Conservation (phyloP, 2,888 invertebrate species). For the Automeris io region DNA sequence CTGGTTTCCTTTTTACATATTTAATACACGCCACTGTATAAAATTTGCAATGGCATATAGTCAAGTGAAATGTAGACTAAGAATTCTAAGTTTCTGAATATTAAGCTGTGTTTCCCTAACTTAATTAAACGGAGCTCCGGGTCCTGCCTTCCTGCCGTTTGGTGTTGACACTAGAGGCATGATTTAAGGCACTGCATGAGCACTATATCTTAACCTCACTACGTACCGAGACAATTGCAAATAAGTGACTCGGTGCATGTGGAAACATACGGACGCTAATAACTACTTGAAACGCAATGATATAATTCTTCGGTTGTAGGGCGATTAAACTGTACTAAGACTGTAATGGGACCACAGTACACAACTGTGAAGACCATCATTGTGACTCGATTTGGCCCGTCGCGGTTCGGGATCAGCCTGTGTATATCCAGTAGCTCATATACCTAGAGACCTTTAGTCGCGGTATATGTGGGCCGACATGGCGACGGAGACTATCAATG, state of each 20-base stretch:
- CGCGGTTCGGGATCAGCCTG: no score
- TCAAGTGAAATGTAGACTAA: no score
- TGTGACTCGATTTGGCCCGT: no score
- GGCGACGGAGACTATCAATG: no score
- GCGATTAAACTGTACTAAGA: no score
- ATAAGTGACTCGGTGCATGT: background rate
- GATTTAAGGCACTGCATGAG: conserved; percentile 7
- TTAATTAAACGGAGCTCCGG: background rate
- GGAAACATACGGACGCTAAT: background rate
- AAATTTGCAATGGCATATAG: no score
- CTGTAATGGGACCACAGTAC: no score
- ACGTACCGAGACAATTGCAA: conserved; percentile 7
- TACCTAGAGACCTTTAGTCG: no score
- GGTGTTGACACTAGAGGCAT: conserved; percentile 6
- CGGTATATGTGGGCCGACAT: no score
- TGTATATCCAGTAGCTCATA: no score
- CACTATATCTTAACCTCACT: conserved; percentile 4
- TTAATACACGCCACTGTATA: background rate
- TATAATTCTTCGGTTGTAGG: no score
- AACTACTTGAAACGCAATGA: background rate
- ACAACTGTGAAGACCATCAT: no score
- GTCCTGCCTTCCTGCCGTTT: background rate
- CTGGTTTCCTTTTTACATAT: conserved; percentile 1
- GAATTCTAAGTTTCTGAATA: background rate
- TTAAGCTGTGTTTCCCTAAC: background rate